Evolutionary conservation across 1,140 invertebrate genomes (phyloP).

Genomic region (Stenopsyche tienmushanensis): DNA sequence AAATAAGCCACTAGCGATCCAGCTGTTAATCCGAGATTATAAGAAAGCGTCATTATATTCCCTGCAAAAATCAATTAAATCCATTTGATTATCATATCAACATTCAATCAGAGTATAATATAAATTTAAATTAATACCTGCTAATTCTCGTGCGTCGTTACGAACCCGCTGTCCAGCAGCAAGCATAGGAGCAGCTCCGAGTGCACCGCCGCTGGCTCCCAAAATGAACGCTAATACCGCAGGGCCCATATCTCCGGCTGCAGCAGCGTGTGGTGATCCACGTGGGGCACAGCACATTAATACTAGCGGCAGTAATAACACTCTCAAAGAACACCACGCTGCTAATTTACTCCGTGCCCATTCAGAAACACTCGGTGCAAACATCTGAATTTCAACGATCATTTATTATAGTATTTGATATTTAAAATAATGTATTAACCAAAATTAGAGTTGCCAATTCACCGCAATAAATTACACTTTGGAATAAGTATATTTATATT

Average conservation of each 20-base stretch:
- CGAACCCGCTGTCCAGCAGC: conserved; percentile 78
- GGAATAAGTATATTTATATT: neutral
- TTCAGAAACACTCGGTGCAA: conserved; percentile 77
- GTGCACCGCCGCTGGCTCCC: conserved; percentile 82
- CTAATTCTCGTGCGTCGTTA: conserved; percentile 53
- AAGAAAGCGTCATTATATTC: conserved; percentile 91
- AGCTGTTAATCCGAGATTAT: conserved; percentile 79
- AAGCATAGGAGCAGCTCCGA: conserved; percentile 90
- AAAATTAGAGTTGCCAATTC: neutral
- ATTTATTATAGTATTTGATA: neutral
- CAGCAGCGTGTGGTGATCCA: conserved; percentile 67
- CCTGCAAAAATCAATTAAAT: conserved; percentile 56
- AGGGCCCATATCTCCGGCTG: conserved; percentile 60
- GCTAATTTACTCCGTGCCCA: conserved; percentile 77
- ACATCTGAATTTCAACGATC: conserved; percentile 56
- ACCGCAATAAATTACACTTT: neutral
- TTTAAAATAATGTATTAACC: conserved; percentile 22
- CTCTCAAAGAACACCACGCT: conserved; percentile 65
- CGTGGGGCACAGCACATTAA: conserved; percentile 77
- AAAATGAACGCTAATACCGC: conserved; percentile 72
- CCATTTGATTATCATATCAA: neutral
- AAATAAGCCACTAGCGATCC: conserved; percentile 83
- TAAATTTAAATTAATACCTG: conserved; percentile 43
- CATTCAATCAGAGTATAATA: neutral
- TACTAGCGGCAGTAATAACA: conserved; percentile 77